Base-by-base conservation (phyloP, 2,888 invertebrate species). In the Dynastes tityus region DNA sequence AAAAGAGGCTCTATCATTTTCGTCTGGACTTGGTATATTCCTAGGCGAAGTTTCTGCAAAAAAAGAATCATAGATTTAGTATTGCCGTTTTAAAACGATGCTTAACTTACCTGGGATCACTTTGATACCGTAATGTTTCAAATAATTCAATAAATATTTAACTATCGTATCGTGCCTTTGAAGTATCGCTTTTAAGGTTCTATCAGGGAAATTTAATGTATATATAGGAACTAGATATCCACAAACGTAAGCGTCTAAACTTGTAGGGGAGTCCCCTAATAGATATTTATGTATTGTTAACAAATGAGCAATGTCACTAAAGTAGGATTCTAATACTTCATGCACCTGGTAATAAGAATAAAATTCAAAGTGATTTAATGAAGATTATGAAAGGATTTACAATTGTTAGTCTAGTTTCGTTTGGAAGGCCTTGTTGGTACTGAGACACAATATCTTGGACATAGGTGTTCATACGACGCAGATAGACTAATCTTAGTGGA, bases 121-220 rank as follows among this genome's bases (percentile, higher is more conserved):
- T 49, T 76, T 77, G n/a, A 77, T 77, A 13, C 70, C 70, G 45
- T 73, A 77, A 27, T 73, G 53, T 22, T 73, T 71, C n/a, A 82
- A 70, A 79, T 80, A 82, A 79, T 80, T 82, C 80, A 74, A 78
- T 77, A 81, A 63, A 76, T 82, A 83, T 79, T 81, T 81, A 64
- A 80, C 80, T 77, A 80, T 40, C n/a, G 51, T 53, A 32, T 79
- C 74, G 32, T 77, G 61, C 27, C 32, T 67, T 63, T 64, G 45
- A 5, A 79, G 29, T 2, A 70, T 58, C 8, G 77, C 40, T 73
- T 73, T 73, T 53, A 79, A 58, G 3, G 65, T 73, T 6, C 40
- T 64, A 11, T 76, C 58, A 1, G 79, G 79, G 32, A 79, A 77
- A 22, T 79, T 77, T n/a, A 79, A 61, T 6, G 55, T 32, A 9